A percentile compares a stretch with the other conserved stretches of the same genome.
Evolutionary conservation across 2,797 vertebrate genomes (phyloP).

Genomic region (Lithobates sylvaticus): DNA sequence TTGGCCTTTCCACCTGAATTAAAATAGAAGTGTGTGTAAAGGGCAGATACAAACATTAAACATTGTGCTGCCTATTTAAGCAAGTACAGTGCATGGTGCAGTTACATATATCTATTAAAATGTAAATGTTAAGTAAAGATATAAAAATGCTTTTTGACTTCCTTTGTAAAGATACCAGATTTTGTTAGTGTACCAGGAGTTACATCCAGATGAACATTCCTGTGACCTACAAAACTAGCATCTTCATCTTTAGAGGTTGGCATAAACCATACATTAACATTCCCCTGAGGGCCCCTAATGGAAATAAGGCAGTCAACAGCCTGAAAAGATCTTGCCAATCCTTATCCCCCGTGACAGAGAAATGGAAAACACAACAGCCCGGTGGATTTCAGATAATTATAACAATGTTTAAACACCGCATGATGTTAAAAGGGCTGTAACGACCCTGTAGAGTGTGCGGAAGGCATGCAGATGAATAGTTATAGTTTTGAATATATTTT

Average conservation of each 20-base stretch:
- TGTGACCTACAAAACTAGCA: slow-evolving; percentile 57
- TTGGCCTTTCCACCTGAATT: not conserved
- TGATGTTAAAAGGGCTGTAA: slow-evolving; percentile 54
- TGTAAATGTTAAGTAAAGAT: not conserved
- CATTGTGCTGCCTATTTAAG: not conserved
- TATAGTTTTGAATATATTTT: not conserved
- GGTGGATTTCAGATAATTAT: slow-evolving; percentile 58
- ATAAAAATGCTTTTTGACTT: slow-evolving; percentile 3
- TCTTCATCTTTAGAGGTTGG: slow-evolving; percentile 56
- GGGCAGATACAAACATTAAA: not conserved
- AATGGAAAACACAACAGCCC: slow-evolving; percentile 58
- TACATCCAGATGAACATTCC: slow-evolving; percentile 36
- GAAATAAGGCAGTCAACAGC: slow-evolving; percentile 59
- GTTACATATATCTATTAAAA: slow-evolving; percentile 15
- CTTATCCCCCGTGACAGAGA: slow-evolving; percentile 55
- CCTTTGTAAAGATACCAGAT: slow-evolving; percentile 2
- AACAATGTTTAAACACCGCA: slow-evolving; percentile 57
- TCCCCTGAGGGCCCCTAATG: slow-evolving; percentile 54
- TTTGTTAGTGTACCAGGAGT: slow-evolving; percentile 3
- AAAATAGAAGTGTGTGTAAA: not conserved
- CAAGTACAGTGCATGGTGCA: not conserved
- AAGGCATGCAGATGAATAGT: slow-evolving; percentile 23
- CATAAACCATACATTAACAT: slow-evolving; percentile 57
- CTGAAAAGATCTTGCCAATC: slow-evolving; percentile 58
- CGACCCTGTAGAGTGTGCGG: not conserved